Conservation (phyloP, 2,797 vertebrate species). For the Falco concolor region DNA sequence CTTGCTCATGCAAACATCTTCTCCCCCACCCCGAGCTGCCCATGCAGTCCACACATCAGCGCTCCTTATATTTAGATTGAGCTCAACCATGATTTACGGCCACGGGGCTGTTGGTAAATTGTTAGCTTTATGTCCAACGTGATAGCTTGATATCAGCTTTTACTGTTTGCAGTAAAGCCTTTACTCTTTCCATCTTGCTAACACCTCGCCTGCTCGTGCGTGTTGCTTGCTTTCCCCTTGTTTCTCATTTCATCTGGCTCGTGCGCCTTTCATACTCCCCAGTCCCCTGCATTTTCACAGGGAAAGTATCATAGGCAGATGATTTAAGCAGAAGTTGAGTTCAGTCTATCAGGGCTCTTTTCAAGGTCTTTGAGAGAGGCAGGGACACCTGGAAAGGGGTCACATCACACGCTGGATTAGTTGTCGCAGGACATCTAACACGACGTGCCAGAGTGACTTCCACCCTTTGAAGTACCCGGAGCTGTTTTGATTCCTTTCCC, state of each 20-base stretch:
- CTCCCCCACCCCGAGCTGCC: not conserved
- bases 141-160: slow-evolving; percentile 15
- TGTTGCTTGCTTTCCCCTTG: not conserved
- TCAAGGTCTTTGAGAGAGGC: slow-evolving; percentile 38
- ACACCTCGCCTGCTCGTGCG: not conserved
- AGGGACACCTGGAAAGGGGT: slow-evolving; percentile 39
- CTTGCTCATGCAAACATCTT: not conserved
- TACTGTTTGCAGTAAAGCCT: not conserved
- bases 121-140: not conserved
- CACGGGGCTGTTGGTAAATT: not conserved
- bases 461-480: slow-evolving; percentile 5
- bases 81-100: not conserved
- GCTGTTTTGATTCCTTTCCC: slow-evolving; percentile 55
- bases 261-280: not conserved
- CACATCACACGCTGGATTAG: not conserved
- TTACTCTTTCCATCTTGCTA: not conserved
- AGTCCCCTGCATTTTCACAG: slow-evolving; percentile 32
- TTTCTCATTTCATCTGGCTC: slow-evolving; percentile 27
- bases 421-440: slow-evolving; percentile 11
- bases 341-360: slow-evolving; percentile 42
- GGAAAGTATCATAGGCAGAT: not conserved
- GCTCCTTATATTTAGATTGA: not conserved
- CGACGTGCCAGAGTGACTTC: not conserved
- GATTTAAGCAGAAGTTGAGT: slow-evolving; percentile 44
- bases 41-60: not conserved